Conservation (phyloP, 2,113 vertebrate genomes). For the Isichthys henryi region DNA sequence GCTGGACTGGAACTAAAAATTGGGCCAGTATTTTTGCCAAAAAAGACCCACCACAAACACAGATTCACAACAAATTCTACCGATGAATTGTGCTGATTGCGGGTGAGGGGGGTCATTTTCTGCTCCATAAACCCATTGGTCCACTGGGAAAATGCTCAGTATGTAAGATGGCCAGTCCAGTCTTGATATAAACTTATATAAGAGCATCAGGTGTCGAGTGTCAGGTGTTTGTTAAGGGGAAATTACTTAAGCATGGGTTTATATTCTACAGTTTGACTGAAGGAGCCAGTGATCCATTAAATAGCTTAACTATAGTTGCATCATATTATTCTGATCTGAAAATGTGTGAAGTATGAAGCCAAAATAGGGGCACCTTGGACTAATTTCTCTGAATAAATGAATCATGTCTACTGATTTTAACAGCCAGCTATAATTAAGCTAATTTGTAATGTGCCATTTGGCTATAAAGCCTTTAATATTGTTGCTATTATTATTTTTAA, state of each 20-base stretch:
- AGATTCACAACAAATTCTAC: background rate
- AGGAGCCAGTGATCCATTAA: background rate
- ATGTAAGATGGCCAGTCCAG: background rate
- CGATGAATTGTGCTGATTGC: background rate
- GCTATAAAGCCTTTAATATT: background rate
- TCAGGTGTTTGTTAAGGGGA: background rate
- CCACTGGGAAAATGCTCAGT: background rate
- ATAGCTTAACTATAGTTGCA: background rate
- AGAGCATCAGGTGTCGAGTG: background rate
- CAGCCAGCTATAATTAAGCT: background rate
- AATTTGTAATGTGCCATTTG: background rate
- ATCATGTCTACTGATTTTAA: background rate
- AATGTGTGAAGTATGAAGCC: background rate
- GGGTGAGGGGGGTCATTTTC: background rate
- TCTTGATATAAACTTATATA: background rate
- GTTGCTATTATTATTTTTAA: conserved; percentile 18
- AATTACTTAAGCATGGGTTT: background rate
- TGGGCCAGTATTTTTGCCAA: background rate
- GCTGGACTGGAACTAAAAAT: background rate
- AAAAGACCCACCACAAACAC: background rate
- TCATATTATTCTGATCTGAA: background rate
- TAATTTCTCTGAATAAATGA: background rate
- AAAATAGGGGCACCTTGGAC: background rate
- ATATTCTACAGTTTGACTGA: background rate
- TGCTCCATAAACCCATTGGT: background rate